A percentile compares a stretch with the other conserved stretches of the same genome.
These are phyloP conservation scores for Hyperopisus bebe DNA, from an alignment of 2,113 vertebrate species.

Conservation along the genomic window DNA sequence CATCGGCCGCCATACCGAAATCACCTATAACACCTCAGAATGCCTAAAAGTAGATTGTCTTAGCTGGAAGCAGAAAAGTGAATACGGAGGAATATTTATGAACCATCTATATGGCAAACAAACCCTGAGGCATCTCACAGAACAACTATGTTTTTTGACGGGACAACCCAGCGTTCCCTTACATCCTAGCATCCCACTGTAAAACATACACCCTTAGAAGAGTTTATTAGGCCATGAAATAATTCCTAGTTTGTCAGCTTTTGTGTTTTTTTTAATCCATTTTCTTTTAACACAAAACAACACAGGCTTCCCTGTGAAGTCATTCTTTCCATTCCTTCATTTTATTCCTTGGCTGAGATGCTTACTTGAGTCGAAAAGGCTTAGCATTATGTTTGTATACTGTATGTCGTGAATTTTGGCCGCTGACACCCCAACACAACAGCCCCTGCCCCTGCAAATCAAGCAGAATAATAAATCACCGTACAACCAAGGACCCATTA, in stretches of 20 bases:
- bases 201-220: conserved; percentile 14
- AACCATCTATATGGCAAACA: not conserved
- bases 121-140: not conserved
- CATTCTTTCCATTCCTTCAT: conserved; percentile 55
- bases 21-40: not conserved
- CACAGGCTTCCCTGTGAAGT: conserved; percentile 44
- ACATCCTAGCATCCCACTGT: not conserved
- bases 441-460: conserved; percentile 29
- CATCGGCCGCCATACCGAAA: no score
- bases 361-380: conserved; percentile 20
- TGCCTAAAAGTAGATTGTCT: not conserved
- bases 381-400: conserved; percentile 33
- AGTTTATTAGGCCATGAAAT: conserved; percentile 50
- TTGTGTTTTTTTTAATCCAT: conserved; percentile 38
- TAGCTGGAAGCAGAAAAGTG: not conserved
- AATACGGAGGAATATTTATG: not conserved
- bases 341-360: conserved; percentile 44
- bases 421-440: conserved; percentile 30
- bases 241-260: conserved; percentile 43
- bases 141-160: not conserved
- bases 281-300: conserved; percentile 47
- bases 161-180: not conserved
- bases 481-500: conserved; percentile 47
- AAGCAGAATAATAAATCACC: conserved; percentile 48
- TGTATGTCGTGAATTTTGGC: conserved; percentile 54